Conservation (phyloP, 1,140 invertebrate species). For the Lordiphosa collinella region DNA sequence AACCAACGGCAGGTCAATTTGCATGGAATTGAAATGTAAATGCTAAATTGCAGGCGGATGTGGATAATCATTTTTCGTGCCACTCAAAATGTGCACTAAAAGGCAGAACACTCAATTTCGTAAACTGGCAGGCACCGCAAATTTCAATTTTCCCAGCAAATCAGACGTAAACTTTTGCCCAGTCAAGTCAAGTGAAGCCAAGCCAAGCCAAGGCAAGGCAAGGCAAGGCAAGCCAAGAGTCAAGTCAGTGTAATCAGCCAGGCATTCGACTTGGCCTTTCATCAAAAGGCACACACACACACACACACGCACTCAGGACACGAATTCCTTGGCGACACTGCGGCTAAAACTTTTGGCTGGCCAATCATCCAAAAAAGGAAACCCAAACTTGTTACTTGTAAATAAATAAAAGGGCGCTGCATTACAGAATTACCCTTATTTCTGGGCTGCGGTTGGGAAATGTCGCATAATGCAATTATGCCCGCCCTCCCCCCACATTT, state of each 20-base stretch:
- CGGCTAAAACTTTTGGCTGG: constrained; percentile 55
- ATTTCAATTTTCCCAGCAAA: constrained; percentile 69
- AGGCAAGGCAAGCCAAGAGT: not conserved
- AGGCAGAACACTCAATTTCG: too few relatives aligned
- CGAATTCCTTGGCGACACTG: constrained; percentile 45
- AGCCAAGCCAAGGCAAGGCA: not conserved
- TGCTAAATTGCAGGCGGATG: constrained; percentile 28
- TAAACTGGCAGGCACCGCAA: constrained; percentile 33
- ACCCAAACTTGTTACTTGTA: constrained; percentile 19
- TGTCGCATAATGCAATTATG: constrained; percentile 54
- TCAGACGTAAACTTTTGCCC: constrained; percentile 64
- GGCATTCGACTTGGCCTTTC: constrained; percentile 70
- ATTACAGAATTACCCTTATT: constrained; percentile 1
- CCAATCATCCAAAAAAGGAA: constrained; percentile 55
- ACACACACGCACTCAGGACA: constrained; percentile 7
- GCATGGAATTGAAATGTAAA: constrained; percentile 44
- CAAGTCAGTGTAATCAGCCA: constrained; percentile 56
- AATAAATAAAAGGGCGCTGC: constrained; percentile 30
- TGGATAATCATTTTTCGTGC: constrained; percentile 44
- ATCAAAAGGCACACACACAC: constrained; percentile 30
- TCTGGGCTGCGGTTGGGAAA: too few relatives aligned
- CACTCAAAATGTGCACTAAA: not conserved
- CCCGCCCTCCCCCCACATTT: constrained; percentile 23
- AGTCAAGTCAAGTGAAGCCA: constrained; percentile 3
- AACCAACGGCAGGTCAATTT: constrained; percentile 6